These are phyloP conservation scores for Apaloderma vittatum DNA, from an alignment of 2,113 vertebrate species.

Conservation along the genomic window DNA sequence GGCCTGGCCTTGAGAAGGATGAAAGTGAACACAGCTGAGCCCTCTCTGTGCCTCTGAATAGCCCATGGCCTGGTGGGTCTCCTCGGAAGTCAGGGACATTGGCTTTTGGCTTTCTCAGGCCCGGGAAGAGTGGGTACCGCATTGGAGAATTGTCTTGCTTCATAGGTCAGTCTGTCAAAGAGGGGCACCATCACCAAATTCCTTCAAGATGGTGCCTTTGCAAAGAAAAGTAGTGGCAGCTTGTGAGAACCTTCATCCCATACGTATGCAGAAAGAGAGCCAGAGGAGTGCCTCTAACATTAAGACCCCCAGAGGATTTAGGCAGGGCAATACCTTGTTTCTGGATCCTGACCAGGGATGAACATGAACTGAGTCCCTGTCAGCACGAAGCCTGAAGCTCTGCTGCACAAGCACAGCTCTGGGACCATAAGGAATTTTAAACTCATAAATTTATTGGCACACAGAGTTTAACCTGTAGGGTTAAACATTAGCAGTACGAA, in stretches of 20 bases:
- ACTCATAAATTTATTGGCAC: neutral
- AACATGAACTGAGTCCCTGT: neutral
- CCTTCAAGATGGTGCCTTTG: neutral
- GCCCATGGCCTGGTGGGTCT: neutral
- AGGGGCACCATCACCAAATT: neutral
- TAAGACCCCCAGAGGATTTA: neutral
- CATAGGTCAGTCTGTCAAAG: neutral
- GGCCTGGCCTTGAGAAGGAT: neutral
- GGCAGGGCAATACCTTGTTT: neutral
- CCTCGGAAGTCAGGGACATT: accelerated
- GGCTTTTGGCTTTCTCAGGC: neutral
- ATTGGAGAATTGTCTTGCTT: neutral
- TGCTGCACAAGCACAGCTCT: neutral
- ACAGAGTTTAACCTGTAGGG: neutral
- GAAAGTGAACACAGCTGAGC: neutral
- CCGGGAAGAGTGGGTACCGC: accelerated
- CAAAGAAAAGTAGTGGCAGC: neutral
- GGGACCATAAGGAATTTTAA: neutral
- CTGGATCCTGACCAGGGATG: neutral
- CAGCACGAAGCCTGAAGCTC: neutral
- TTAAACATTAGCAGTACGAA: neutral
- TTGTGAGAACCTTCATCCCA: neutral
- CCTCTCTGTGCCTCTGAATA: neutral
- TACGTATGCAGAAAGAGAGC: neutral
- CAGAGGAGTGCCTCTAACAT: neutral